These are phyloP conservation scores for Oncorhynchus clarkii DNA, from an alignment of 2,113 vertebrate genomes.

Conservation along the genomic window DNA sequence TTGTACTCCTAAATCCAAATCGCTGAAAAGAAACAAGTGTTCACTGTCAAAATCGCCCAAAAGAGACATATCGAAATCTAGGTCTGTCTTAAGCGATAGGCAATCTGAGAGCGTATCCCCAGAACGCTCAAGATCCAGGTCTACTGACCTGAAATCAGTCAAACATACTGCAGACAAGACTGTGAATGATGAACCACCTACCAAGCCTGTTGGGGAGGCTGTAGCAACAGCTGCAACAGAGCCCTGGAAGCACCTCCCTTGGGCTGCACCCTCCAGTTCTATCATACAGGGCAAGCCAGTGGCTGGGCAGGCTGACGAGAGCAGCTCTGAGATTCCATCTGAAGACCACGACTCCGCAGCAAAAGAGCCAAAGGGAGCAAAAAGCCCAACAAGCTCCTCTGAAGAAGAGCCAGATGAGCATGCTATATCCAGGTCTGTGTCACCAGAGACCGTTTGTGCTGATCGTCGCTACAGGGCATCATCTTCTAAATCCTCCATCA, in stretches of 20 bases:
- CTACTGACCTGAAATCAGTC: slow-evolving; percentile 40
- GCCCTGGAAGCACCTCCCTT: slow-evolving; percentile 55
- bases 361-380: neutral
- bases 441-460: neutral
- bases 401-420: slow-evolving; percentile 14
- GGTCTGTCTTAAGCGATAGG: slow-evolving; percentile 62
- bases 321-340: neutral
- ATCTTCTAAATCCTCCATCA: neutral
- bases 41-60: slow-evolving; percentile 69
- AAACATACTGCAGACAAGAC: slow-evolving; percentile 16
- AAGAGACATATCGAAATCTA: slow-evolving; percentile 55
- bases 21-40: slow-evolving; percentile 49
- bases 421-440: neutral
- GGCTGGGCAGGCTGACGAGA: neutral
- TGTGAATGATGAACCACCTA: neutral
- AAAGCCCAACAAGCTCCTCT: slow-evolving; percentile 11
- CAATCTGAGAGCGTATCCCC: slow-evolving; percentile 62
- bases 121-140: slow-evolving; percentile 52
- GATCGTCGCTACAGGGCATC: neutral
- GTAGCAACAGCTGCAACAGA: slow-evolving; percentile 34
- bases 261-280: slow-evolving; percentile 27
- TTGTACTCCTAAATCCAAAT: slow-evolving; percentile 43
- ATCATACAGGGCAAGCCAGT: neutral
- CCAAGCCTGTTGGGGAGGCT: slow-evolving; percentile 28
- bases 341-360: slow-evolving; percentile 23